Conservation (phyloP, 1,140 invertebrate species). For the Coptotermes formosanus region DNA sequence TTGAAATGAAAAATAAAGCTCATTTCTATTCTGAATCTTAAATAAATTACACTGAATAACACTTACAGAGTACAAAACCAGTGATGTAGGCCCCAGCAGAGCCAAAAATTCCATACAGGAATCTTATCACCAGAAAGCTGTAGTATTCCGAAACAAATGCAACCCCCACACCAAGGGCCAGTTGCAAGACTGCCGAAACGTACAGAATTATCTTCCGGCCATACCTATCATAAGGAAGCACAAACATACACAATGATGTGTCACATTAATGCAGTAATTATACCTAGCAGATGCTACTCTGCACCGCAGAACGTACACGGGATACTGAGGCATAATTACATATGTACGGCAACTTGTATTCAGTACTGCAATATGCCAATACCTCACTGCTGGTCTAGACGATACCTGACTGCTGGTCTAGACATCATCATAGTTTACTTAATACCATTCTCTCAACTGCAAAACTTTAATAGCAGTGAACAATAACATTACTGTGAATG, state of each 20-base stretch:
- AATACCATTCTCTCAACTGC: too few relatives aligned
- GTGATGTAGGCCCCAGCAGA: constrained; percentile 81
- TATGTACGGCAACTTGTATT: too few relatives aligned
- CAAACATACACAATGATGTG: not conserved
- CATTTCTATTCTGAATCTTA: too few relatives aligned
- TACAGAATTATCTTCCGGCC: constrained; percentile 80
- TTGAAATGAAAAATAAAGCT: too few relatives aligned
- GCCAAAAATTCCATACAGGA: constrained; percentile 77
- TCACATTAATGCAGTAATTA: not conserved
- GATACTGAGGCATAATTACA: too few relatives aligned
- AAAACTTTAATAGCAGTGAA: too few relatives aligned
- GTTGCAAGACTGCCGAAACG: constrained; percentile 67
- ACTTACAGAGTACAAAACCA: constrained; percentile 71
- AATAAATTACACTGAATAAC: not conserved
- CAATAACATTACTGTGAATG: too few relatives aligned
- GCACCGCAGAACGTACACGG: not conserved
- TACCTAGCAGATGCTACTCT: not conserved
- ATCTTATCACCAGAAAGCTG: constrained; percentile 66
- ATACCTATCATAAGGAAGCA: constrained; percentile 47
- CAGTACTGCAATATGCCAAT: too few relatives aligned
- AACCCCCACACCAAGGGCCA: constrained; percentile 67
- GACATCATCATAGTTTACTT: too few relatives aligned
- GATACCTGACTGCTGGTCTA: too few relatives aligned
- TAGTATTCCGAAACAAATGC: constrained; percentile 75
- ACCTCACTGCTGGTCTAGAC: too few relatives aligned